These are phyloP conservation scores for Dryobotodes eremita DNA, from an alignment of 2,888 invertebrate species.

Conservation along the genomic window DNA sequence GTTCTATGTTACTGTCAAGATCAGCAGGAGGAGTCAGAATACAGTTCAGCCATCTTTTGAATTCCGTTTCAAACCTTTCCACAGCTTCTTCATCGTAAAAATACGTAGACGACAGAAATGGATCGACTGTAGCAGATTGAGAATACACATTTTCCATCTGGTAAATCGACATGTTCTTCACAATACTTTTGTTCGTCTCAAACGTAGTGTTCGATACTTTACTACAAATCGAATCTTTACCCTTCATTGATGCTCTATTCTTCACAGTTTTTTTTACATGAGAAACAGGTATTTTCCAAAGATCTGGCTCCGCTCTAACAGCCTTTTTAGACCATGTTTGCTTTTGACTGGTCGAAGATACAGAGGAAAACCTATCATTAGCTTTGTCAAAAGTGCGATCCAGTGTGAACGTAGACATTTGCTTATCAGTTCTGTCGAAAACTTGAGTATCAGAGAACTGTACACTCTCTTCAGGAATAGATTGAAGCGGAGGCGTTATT, in stretches of 20 bases:
- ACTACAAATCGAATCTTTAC: slow-evolving; percentile 71
- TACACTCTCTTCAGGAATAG: slow-evolving; percentile 88
- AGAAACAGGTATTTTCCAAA: slow-evolving; percentile 83
- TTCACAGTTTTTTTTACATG: slow-evolving; percentile 77
- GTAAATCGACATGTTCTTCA: slow-evolving; percentile 84
- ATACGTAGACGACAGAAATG: slow-evolving; percentile 92
- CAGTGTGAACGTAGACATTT: slow-evolving; percentile 84
- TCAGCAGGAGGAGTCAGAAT: slow-evolving; percentile 94
- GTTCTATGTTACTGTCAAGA: slow-evolving; percentile 91
- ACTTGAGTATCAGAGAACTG: slow-evolving; percentile 81
- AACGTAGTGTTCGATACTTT: slow-evolving; percentile 75
- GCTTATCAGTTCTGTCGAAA: slow-evolving; percentile 79
- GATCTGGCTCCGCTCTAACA: slow-evolving; percentile 80
- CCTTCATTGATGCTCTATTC: slow-evolving; percentile 71
- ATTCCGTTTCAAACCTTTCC: slow-evolving; percentile 92
- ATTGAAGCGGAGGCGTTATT: slow-evolving; percentile 83
- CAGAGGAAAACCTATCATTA: slow-evolving; percentile 63
- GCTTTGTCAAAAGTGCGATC: slow-evolving; percentile 85
- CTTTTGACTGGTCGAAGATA: slow-evolving; percentile 71
- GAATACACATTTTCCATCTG: slow-evolving; percentile 85
- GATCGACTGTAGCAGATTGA: slow-evolving; percentile 91
- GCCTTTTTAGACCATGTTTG: slow-evolving; percentile 86
- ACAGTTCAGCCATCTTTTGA: slow-evolving; percentile 95
- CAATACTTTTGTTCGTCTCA: slow-evolving; percentile 84
- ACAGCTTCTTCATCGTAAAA: slow-evolving; percentile 93